Conservation (phyloP, 2,888 invertebrate species). For the Chymomyza amoena region DNA sequence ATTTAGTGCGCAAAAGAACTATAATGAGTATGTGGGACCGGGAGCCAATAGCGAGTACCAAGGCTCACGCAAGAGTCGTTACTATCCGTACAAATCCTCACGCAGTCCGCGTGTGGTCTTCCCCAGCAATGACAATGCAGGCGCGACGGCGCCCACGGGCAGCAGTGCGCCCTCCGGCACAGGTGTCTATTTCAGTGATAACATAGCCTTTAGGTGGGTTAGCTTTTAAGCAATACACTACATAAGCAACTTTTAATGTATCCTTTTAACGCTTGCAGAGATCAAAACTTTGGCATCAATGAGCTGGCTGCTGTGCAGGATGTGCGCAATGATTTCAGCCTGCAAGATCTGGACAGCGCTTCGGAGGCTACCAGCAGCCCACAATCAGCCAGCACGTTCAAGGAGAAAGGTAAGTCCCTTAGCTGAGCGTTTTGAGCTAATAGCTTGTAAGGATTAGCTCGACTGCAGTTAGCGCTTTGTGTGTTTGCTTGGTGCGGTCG, state of each 20-base stretch:
- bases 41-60: slow-evolving; percentile 67
- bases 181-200: slow-evolving; percentile 77
- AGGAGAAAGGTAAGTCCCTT: slow-evolving; percentile 83
- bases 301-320: slow-evolving; percentile 80
- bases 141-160: slow-evolving; percentile 74
- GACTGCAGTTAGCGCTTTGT: slow-evolving; percentile 41
- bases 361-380: slow-evolving; percentile 70
- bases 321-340: slow-evolving; percentile 81
- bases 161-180: slow-evolving; percentile 61
- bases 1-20: slow-evolving; percentile 76
- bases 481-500: slow-evolving; percentile 32
- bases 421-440: neutral
- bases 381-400: slow-evolving; percentile 80
- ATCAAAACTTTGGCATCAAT: slow-evolving; percentile 82
- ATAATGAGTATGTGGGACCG: slow-evolving; percentile 73
- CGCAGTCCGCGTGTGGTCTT: slow-evolving; percentile 78
- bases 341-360: slow-evolving; percentile 82
- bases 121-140: slow-evolving; percentile 76
- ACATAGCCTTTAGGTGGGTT: slow-evolving; percentile 77
- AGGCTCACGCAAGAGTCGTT: slow-evolving; percentile 76
- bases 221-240: neutral
- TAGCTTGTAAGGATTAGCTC: slow-evolving; percentile 31
- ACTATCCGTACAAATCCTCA: slow-evolving; percentile 77
- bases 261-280: slow-evolving; percentile 78
- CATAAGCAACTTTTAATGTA: too few relatives aligned